Evolutionary conservation across 2,797 vertebrate genomes (phyloP).

Genomic region (Megaceryle alcyon): DNA sequence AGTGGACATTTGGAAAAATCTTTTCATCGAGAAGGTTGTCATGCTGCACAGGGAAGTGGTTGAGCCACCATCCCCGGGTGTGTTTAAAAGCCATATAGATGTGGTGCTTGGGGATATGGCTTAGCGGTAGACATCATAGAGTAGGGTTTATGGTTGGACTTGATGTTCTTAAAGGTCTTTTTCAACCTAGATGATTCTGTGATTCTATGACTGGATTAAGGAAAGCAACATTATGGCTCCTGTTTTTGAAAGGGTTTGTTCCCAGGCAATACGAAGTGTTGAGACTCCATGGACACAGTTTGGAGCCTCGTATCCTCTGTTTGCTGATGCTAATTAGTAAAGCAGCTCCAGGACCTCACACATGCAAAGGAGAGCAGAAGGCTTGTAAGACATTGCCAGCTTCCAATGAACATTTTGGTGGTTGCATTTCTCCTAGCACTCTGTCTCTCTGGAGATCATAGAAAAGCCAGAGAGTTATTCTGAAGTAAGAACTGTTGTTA

Average conservation of each 20-base stretch:
- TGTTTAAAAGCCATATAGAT: too few relatives aligned
- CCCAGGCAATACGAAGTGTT: fast-evolving
- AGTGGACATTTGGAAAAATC: too few relatives aligned
- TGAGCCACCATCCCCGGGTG: too few relatives aligned
- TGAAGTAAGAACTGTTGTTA: not conserved
- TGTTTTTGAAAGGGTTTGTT: not conserved
- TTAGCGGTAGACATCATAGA: too few relatives aligned
- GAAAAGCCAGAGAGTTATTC: not conserved
- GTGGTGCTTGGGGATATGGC: too few relatives aligned
- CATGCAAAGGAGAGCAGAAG: not conserved
- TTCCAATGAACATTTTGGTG: not conserved
- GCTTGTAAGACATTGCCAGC: not conserved
- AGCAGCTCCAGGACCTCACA: not conserved
- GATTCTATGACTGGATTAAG: not conserved
- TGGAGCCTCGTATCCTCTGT: fast-evolving
- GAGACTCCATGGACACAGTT: fast-evolving
- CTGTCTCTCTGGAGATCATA: not conserved
- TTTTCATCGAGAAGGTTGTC: too few relatives aligned
- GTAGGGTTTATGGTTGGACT: too few relatives aligned
- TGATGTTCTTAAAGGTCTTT: too few relatives aligned
- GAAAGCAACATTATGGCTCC: not conserved
- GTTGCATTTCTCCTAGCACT: not conserved
- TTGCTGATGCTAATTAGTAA: not conserved
- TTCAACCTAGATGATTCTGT: too few relatives aligned
- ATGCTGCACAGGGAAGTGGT: too few relatives aligned